Conservation (phyloP, 2,888 invertebrate species). For the Drosophila demipolita region DNA sequence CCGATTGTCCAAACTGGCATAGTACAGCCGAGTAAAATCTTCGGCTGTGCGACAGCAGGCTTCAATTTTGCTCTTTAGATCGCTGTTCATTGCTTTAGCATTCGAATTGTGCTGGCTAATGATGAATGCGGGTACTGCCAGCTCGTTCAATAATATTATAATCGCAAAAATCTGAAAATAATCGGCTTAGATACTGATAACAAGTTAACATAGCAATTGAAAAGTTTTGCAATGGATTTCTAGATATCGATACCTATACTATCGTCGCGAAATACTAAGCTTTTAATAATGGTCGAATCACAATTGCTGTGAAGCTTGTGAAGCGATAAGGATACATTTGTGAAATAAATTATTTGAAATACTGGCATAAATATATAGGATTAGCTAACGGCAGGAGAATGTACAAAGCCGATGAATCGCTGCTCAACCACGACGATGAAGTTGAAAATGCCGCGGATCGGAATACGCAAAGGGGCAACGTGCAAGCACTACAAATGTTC, state of each 20-base stretch:
- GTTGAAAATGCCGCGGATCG: constrained; percentile 33
- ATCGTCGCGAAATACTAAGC: constrained; percentile 6
- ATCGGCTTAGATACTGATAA: neutral
- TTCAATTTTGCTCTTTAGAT: constrained; percentile 89
- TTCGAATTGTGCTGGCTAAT: neutral
- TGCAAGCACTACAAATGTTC: constrained; percentile 61
- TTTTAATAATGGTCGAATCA: neutral
- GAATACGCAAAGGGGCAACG: constrained; percentile 37
- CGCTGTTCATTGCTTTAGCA: constrained; percentile 52
- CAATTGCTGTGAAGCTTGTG: neutral
- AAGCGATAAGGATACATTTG: constrained; percentile 16
- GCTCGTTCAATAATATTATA: neutral
- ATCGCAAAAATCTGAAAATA: neutral
- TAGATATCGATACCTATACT: constrained; percentile 17
- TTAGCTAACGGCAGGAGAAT: constrained; percentile 26
- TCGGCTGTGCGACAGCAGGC: constrained; percentile 94
- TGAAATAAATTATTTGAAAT: neutral
- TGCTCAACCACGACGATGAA: constrained; percentile 46
- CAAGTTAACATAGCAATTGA: neutral
- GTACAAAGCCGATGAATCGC: constrained; percentile 38
- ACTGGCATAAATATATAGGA: neutral
- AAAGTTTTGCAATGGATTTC: neutral
- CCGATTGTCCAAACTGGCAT: constrained; percentile 94
- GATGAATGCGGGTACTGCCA: neutral
- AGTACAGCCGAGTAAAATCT: constrained; percentile 95